Evolutionary conservation across 37 sponge, comb jelly and placozoan species (phyloP).

Genomic region (Spongilla lacustris): DNA sequence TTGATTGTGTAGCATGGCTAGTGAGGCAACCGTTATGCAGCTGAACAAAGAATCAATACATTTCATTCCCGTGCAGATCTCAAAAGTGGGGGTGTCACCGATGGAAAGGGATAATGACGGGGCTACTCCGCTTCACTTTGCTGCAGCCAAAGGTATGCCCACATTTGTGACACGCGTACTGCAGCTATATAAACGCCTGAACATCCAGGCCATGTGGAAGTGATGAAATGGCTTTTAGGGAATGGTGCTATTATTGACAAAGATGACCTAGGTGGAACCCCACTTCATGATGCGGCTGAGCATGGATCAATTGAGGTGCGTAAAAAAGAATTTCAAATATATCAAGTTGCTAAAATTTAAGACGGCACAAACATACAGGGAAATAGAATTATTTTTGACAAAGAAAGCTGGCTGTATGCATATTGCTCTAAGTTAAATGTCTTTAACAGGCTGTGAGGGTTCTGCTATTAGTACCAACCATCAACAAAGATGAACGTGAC

Average conservation of each 20-base stretch:
- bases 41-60: background rate
- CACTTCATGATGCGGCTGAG: constrained; percentile 87
- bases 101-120: constrained; percentile 82
- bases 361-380: too few relatives aligned
- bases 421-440: background rate
- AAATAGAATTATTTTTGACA: too few relatives aligned
- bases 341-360: too few relatives aligned
- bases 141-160: constrained; percentile 73
- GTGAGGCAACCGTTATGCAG: constrained; percentile 14
- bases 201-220: constrained; percentile 30
- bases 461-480: constrained; percentile 40
- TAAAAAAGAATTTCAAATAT: too few relatives aligned
- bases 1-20: constrained; percentile 66
- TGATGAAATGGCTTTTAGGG: constrained; percentile 54
- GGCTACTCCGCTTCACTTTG: constrained; percentile 81
- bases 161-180: background rate
- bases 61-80: constrained; percentile 27
- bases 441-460: constrained; percentile 55
- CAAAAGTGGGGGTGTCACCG: constrained; percentile 44
- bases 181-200: background rate
- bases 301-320: constrained; percentile 77
- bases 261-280: constrained; percentile 83
- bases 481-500: constrained; percentile 54
- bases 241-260: constrained; percentile 47
- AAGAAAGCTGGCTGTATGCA: background rate